Conservation (phyloP, 2,113 vertebrate genomes). For the Cettia cetti region DNA sequence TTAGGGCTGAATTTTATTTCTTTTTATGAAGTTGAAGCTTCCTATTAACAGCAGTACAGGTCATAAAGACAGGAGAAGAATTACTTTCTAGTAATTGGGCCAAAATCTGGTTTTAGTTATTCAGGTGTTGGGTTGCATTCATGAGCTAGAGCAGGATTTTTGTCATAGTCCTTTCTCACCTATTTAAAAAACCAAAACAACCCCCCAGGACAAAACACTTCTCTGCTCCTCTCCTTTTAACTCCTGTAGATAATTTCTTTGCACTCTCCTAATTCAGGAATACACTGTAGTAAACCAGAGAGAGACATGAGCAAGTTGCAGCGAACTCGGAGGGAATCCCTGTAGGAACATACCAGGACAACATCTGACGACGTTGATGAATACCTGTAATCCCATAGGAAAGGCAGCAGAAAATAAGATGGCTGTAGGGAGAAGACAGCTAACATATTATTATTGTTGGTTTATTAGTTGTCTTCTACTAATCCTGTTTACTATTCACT, state of each 20-base stretch:
- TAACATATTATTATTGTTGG: background rate
- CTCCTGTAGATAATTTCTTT: background rate
- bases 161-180: constrained; percentile 50
- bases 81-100: constrained; percentile 50
- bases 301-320: background rate
- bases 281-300: background rate
- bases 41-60: constrained; percentile 26
- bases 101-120: constrained; percentile 60
- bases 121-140: constrained; percentile 57
- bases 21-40: constrained; percentile 58
- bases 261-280: background rate
- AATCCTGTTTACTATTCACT: constrained; percentile 14
- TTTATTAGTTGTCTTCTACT: constrained; percentile 13
- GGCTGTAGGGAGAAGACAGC: constrained; percentile 20
- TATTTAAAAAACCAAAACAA: constrained; percentile 30
- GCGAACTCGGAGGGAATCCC: background rate
- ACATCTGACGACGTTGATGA: background rate
- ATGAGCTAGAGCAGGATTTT: constrained; percentile 32
- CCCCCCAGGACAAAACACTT: background rate
- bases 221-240: background rate
- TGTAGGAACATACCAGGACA: background rate
- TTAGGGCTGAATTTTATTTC: constrained; percentile 34
- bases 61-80: constrained; percentile 50
- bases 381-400: background rate
- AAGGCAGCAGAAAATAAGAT: constrained; percentile 14